Percentiles rank a stretch among this genome's conserved stretches.
Conservation (phyloP, 2,113 vertebrate genomes). For the Syrmaticus mikado region DNA sequence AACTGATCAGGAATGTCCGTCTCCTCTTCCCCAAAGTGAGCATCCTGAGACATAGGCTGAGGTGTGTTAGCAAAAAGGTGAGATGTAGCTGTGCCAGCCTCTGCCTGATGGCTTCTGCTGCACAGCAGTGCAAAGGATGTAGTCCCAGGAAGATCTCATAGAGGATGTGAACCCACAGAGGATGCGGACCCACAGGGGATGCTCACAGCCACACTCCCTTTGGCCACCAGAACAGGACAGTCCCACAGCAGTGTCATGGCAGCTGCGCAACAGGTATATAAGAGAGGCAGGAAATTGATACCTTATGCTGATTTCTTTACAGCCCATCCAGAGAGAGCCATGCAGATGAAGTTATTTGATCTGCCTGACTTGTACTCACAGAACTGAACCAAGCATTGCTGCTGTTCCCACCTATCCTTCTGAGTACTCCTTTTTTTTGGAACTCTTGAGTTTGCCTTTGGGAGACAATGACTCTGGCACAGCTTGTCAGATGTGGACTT, state of each 20-base stretch:
- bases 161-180: background rate
- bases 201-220: background rate
- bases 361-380: background rate
- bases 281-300: background rate
- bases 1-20: background rate
- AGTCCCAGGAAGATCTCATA: background rate
- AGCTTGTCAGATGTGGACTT: background rate
- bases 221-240: background rate
- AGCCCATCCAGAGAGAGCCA: background rate
- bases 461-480: background rate
- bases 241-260: background rate
- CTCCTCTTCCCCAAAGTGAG: background rate
- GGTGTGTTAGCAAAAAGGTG: background rate
- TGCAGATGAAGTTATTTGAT: background rate
- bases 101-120: background rate
- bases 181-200: too few species aligned
- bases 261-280: background rate
- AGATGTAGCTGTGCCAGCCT: background rate
- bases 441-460: background rate
- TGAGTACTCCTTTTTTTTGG: background rate
- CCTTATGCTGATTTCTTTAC: background rate
- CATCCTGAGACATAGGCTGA: background rate
- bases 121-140: background rate
- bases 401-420: background rate
- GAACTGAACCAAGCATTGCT: background rate